These are phyloP conservation scores for Sebastes reedi DNA, from an alignment of 2,797 vertebrate genomes.

Conservation along the genomic window DNA sequence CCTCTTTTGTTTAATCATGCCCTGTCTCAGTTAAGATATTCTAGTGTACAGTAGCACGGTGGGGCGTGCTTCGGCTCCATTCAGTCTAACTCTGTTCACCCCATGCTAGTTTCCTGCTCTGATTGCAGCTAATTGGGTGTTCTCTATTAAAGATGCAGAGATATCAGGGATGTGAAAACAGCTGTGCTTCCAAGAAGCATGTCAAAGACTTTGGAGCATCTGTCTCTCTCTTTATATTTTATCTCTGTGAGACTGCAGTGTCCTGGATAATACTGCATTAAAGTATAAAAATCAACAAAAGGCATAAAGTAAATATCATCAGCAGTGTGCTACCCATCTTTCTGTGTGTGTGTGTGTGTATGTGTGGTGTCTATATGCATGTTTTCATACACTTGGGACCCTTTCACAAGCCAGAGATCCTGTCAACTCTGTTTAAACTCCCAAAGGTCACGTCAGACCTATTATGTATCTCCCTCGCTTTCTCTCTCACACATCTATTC, in stretches of 20 bases:
- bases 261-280: not conserved
- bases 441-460: not conserved
- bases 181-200: not conserved
- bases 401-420: not conserved
- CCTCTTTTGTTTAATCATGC: constrained; percentile 23
- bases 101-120: constrained; percentile 17
- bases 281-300: not conserved
- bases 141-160: constrained; percentile 16
- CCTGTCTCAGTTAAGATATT: constrained; percentile 7
- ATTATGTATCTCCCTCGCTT: not conserved
- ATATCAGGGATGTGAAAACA: not conserved
- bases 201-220: not conserved
- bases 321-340: not conserved
- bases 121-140: constrained; percentile 23
- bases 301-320: not conserved
- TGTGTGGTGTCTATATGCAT: not conserved
- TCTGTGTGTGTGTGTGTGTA: not conserved
- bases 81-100: constrained; percentile 1
- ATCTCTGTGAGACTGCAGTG: not conserved
- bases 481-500: not conserved
- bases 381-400: constrained; percentile 5
- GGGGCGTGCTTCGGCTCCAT: not conserved
- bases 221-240: not conserved
- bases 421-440: constrained; percentile 1
- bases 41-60: not conserved